Base-by-base conservation (phyloP, 2,113 vertebrate genomes). In the Spermophilus dauricus region DNA sequence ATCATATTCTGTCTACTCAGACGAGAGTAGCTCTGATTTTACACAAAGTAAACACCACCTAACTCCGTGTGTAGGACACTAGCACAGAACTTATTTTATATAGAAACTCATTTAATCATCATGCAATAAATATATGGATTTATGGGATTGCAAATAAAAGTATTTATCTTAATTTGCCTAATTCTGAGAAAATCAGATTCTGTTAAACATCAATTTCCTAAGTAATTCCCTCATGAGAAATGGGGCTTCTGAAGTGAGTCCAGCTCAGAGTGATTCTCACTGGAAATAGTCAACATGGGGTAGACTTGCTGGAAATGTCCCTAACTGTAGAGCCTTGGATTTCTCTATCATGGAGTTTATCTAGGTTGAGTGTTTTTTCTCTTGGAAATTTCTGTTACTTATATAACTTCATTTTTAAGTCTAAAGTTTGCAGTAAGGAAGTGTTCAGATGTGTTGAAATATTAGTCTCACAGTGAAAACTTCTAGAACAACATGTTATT, bases 401-500 rank as follows among this genome's bases (percentile, higher is more conserved):
- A 32, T 28, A 34, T 61, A 76, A 32, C 39, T 89, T 91, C 48
- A 77, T 51, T 78, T 26, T 63, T 26, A 97, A 82, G 32, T 34
- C 53, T 85, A 51, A 96, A 90, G 65, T 87, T 72, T 70, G 67
- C 13, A 42, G 67, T 63, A 85, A 82, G 67, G 39, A 96, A 92
- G 51, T 96, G 61, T 84, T 95, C 51, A 76, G 89, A 56, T 84
- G 86, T 91, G 96, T 86, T 95, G 93, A 97, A 95, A 94, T 96
- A 91, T 76, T 80, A 83, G 78, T 84, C 82, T 96, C 67, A 45
- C 48, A 75, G 56, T 65, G 77, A 95, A 93, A 87, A 89, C 26
- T 82, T 73, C 95, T 86, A 86, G 95, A 96, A 95, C 73, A 95
- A 93, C 65, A 70, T 69, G 63, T 82, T 91, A 96, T 97, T 96